Conservation (phyloP, 2,888 invertebrate genomes). For the Listrodromus nycthemerus region DNA sequence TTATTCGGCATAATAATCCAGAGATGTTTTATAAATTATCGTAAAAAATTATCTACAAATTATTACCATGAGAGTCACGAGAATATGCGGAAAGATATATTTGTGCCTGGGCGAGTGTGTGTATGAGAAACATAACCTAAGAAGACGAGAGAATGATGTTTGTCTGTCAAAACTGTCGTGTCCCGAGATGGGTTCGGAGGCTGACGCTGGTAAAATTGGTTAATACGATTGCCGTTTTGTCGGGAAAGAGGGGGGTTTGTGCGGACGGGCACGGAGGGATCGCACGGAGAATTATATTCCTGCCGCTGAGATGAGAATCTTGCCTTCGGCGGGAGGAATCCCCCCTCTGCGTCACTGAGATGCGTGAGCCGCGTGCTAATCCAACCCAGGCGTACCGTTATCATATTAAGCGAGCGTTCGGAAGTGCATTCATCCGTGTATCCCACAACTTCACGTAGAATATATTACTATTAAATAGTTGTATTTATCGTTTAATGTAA, state of each 20-base stretch:
- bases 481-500: constrained; percentile 38
- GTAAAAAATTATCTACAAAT: not conserved
- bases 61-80: too few relatives aligned
- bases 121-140: not conserved
- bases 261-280: constrained; percentile 26
- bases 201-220: not conserved
- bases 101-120: not conserved
- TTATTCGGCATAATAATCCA: not conserved
- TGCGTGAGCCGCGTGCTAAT: constrained; percentile 57
- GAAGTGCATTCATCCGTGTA: constrained; percentile 59
- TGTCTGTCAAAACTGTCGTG: constrained; percentile 18
- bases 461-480: constrained; percentile 39
- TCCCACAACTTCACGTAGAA: constrained; percentile 44
- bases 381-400: constrained; percentile 57
- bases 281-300: constrained; percentile 57
- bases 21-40: not conserved
- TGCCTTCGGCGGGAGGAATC: constrained; percentile 42
- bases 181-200: not conserved
- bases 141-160: constrained; percentile 11
- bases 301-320: constrained; percentile 57
- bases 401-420: constrained; percentile 64
- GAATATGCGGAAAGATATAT: not conserved
- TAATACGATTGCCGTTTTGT: constrained; percentile 20
- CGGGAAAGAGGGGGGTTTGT: not conserved
- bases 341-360: constrained; percentile 22